A percentile compares a stretch with the other conserved stretches of the same genome.
phyloP scores from a whole-genome alignment of 2,797 vertebrate genomes.

The Molossus alvarezi region DNA sequence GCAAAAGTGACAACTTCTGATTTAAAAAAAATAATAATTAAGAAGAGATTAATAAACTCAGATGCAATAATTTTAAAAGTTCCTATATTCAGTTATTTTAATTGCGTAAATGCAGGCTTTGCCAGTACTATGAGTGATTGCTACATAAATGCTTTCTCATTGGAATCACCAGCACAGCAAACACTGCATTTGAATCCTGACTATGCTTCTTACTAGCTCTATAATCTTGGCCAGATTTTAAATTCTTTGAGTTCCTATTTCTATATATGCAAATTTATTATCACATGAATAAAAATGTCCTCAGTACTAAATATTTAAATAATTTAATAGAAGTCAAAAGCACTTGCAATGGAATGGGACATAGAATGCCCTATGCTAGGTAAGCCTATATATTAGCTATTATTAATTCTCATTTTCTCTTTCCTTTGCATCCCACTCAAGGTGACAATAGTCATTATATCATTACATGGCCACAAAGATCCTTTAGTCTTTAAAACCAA shows the following conservation, averaged over 20 bases:
- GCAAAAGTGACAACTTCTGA: not conserved
- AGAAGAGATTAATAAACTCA: not conserved
- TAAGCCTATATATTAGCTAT: not conserved
- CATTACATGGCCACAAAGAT: not conserved
- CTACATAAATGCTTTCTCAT: not conserved
- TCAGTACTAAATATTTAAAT: not conserved
- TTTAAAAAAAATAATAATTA: not conserved
- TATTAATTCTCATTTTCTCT: not conserved
- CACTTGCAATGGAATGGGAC: not conserved
- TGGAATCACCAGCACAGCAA: not conserved
- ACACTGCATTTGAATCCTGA: not conserved
- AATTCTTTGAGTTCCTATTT: not conserved
- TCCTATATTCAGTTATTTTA: not conserved
- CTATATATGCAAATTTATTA: not conserved
- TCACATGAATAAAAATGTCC: not conserved
- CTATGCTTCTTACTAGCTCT: too few relatives aligned
- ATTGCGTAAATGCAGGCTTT: not conserved
- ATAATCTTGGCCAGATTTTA: not conserved
- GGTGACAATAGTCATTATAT: not conserved
- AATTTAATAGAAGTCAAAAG: conserved; percentile 31
- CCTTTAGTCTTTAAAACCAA: conserved; percentile 5
- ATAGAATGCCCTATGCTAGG: not conserved
- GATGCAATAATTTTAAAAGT: not conserved
- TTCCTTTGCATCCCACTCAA: not conserved
- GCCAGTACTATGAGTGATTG: not conserved